Evolutionary conservation across 2,113 vertebrate genomes (phyloP).

Genomic region (Amblyornis subalaris): DNA sequence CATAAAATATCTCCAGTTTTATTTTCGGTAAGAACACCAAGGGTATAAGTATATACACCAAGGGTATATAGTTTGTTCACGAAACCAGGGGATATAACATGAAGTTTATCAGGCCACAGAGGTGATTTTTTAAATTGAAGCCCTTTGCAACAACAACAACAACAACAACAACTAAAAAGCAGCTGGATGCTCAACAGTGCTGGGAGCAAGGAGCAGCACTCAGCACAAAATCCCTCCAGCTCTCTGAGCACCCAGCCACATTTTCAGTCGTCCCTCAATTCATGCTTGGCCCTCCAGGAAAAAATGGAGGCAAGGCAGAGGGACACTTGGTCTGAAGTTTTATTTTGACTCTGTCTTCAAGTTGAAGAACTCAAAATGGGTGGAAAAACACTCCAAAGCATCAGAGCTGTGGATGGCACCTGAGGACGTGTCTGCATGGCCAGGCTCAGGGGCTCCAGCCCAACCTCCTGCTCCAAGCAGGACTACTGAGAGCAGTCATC

Average conservation of each 20-base stretch:
- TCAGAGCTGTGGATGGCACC: background rate
- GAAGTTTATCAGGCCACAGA: background rate
- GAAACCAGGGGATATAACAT: background rate
- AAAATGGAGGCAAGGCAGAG: background rate
- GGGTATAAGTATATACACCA: rapidly evolving
- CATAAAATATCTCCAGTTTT: background rate
- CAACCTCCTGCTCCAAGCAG: background rate
- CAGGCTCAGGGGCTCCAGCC: background rate
- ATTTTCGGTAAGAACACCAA: background rate
- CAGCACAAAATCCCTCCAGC: background rate
- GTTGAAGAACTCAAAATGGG: background rate
- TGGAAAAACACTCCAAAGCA: background rate
- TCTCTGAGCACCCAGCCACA: background rate
- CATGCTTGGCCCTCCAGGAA: background rate
- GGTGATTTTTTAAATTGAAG: background rate
- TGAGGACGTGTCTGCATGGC: rapidly evolving
- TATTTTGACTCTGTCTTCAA: background rate
- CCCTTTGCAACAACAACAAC: background rate
- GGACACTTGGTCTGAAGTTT: background rate
- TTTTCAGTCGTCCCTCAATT: background rate
- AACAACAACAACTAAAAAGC: background rate
- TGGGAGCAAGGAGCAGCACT: background rate
- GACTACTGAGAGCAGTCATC: background rate
- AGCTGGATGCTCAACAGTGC: background rate
- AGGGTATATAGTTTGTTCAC: background rate